Evolutionary conservation across 2,888 invertebrate species (phyloP).

Genomic region (Leptopilina drosophilae): DNA sequence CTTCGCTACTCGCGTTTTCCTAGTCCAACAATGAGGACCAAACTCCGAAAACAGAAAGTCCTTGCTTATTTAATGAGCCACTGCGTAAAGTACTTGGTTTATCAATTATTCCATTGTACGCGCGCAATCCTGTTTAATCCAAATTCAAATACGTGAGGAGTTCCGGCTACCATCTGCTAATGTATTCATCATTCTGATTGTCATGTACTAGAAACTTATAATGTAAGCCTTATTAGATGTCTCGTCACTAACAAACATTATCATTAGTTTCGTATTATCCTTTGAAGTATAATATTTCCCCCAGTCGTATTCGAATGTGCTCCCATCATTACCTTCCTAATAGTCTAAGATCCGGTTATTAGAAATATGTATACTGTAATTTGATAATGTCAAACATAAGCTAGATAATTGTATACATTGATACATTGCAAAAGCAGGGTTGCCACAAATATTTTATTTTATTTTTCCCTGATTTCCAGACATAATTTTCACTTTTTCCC

Average conservation of each 20-base stretch:
- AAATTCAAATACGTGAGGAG: constrained; percentile 46
- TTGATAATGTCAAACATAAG: too few relatives aligned
- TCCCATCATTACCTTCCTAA: too few relatives aligned
- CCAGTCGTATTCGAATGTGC: too few relatives aligned
- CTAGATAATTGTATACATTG: too few relatives aligned
- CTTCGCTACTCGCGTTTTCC: constrained; percentile 44
- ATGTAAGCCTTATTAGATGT: constrained; percentile 21
- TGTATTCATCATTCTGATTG: constrained; percentile 21
- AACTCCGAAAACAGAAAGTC: constrained; percentile 65
- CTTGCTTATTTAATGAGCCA: constrained; percentile 68
- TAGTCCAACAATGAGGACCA: constrained; percentile 60
- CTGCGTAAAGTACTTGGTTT: constrained; percentile 62
- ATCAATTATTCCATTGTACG: constrained; percentile 65
- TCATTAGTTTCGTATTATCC: constrained; percentile 5
- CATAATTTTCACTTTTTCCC: too few relatives aligned
- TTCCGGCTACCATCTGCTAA: constrained; percentile 51
- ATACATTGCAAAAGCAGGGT: too few relatives aligned
- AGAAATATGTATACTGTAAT: too few relatives aligned
- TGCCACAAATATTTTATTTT: too few relatives aligned
- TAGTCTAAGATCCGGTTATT: too few relatives aligned
- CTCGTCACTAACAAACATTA: constrained; percentile 43
- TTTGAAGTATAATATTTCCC: too few relatives aligned
- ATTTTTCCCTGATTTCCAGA: too few relatives aligned
- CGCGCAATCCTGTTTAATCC: constrained; percentile 41
- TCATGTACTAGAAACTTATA: not conserved